Conservation (phyloP, 2,113 vertebrate species). For the Nettapus auritus region DNA sequence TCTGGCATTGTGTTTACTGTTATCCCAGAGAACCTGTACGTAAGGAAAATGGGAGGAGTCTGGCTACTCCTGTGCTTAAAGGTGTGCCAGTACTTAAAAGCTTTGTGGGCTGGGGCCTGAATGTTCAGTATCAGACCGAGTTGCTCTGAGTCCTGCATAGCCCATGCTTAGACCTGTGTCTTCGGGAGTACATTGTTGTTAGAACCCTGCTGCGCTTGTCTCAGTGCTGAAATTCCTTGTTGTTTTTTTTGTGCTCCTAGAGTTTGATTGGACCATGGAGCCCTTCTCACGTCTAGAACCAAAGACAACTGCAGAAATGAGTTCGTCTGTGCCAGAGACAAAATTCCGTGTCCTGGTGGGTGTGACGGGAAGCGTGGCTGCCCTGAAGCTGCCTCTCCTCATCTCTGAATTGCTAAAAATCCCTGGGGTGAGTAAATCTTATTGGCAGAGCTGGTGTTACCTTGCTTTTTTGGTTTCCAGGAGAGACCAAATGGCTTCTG, state of each 20-base stretch:
- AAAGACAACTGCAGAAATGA: neutral
- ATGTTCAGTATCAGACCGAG: neutral
- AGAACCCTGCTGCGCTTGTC: neutral
- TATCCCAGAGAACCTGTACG: rapidly evolving
- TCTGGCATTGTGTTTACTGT: rapidly evolving
- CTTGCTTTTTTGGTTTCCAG: neutral
- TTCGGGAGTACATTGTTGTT: rapidly evolving
- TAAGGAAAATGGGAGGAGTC: neutral
- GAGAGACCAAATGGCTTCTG: neutral
- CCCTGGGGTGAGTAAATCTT: conserved; percentile 80
- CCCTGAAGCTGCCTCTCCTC: conserved; percentile 89
- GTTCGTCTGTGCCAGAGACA: rapidly evolving
- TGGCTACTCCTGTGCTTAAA: neutral
- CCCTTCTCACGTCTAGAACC: neutral
- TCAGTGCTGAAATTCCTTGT: rapidly evolving
- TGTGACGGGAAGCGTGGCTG: conserved; percentile 93
- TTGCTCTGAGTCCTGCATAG: neutral
- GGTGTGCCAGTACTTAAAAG: neutral
- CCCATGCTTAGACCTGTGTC: rapidly evolving
- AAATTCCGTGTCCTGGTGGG: conserved; percentile 82
- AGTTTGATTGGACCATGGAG: conserved; percentile 25
- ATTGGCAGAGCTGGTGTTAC: neutral
- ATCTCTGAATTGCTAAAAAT: conserved; percentile 82
- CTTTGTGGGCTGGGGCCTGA: neutral
- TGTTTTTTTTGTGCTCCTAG: conserved; percentile 8